Percentiles rank a stretch among this genome's conserved stretches.
Conservation (phyloP, 2,888 invertebrate species). For the Lacanobia oleracea region DNA sequence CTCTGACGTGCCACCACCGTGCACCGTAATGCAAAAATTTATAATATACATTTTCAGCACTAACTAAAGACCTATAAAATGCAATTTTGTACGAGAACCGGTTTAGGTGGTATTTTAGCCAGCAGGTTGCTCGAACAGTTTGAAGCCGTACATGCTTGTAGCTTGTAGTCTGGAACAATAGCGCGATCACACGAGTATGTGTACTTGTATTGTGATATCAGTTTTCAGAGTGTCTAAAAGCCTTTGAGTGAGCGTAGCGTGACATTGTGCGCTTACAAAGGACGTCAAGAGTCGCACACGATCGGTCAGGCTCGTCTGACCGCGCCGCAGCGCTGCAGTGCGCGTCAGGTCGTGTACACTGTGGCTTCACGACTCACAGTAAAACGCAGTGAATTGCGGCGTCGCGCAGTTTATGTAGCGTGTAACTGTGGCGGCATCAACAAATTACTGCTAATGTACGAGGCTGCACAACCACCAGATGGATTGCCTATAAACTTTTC, state of each 20-base stretch:
- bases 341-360: neutral
- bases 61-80: neutral
- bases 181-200: neutral
- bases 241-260: slow-evolving; percentile 30
- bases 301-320: slow-evolving; percentile 16
- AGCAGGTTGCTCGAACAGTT: neutral
- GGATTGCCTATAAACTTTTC: slow-evolving; percentile 12
- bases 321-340: neutral
- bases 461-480: neutral
- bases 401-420: slow-evolving; percentile 5
- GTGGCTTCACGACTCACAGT: neutral
- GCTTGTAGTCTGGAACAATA: neutral
- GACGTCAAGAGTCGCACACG: slow-evolving; percentile 24
- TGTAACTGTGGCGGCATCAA: slow-evolving; percentile 10
- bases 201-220: slow-evolving; percentile 33
- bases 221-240: slow-evolving; percentile 40
- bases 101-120: neutral
- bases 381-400: neutral
- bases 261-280: slow-evolving; percentile 30
- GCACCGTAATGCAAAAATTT: neutral
- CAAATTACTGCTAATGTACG: slow-evolving; percentile 17
- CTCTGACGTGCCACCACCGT: neutral
- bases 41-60: neutral
- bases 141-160: neutral
- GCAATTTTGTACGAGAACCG: neutral